phyloP scores from a whole-genome alignment of 2,888 invertebrate species.

The Cinara cedri region DNA sequence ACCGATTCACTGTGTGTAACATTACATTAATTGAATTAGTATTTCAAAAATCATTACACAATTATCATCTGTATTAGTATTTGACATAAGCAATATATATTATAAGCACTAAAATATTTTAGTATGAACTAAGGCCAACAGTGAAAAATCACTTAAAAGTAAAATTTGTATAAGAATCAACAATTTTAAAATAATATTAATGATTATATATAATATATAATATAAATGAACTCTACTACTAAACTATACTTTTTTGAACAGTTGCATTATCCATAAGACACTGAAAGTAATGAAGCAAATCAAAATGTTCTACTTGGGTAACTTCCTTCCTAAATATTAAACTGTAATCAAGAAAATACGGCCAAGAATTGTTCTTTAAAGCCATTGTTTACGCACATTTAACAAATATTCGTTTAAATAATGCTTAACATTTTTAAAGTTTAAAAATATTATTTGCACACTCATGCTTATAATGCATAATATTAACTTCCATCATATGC shows the following conservation, averaged over 20 bases:
- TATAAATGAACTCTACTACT: constrained; percentile 41
- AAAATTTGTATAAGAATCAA: neutral
- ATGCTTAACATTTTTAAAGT: constrained; percentile 28
- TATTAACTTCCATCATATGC: neutral
- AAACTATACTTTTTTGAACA: constrained; percentile 9
- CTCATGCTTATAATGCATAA: neutral
- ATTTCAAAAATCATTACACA: neutral
- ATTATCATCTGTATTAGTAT: neutral
- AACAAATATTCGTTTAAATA: constrained; percentile 44
- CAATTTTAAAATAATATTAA: neutral
- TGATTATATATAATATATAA: constrained; percentile 4
- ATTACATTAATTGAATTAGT: no score
- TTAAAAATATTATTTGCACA: neutral
- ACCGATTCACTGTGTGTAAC: no score
- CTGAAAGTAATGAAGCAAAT: constrained; percentile 47
- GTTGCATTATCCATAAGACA: constrained; percentile 16
- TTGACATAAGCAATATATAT: neutral
- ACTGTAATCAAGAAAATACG: constrained; percentile 41
- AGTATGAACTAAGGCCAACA: constrained; percentile 2
- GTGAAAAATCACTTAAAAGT: constrained; percentile 7
- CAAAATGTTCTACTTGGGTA: constrained; percentile 38
- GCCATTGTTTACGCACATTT: constrained; percentile 46
- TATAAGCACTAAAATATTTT: constrained; percentile 3
- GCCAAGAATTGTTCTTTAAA: constrained; percentile 39
- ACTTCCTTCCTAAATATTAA: constrained; percentile 36